phyloP scores from a whole-genome alignment of 2,888 invertebrate genomes.

The Eupithecia subfuscata region DNA sequence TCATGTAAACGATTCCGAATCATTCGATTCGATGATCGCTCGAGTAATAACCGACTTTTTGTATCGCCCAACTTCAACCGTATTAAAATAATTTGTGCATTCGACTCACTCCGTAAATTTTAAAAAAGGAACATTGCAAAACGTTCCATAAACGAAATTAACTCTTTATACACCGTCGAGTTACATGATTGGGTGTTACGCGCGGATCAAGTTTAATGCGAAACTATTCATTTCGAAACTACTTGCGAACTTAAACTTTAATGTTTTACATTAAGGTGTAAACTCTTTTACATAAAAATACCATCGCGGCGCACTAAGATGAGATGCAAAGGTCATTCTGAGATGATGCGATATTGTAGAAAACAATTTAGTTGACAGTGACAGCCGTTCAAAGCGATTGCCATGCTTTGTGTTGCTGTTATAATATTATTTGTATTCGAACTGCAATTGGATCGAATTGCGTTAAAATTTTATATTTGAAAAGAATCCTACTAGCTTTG shows the following conservation, averaged over 20 bases:
- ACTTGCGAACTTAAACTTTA: conserved; percentile 21
- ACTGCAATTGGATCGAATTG: not conserved
- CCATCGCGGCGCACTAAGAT: conserved; percentile 18
- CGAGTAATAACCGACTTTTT: conserved; percentile 49
- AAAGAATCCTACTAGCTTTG: not conserved
- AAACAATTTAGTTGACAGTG: conserved; percentile 57
- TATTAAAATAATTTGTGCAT: conserved; percentile 56
- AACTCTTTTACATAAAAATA: conserved; percentile 17
- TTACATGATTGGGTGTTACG: conserved; percentile 52
- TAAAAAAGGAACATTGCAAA: conserved; percentile 44
- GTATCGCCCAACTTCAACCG: conserved; percentile 44
- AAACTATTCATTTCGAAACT: conserved; percentile 52
- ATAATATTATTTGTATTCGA: not conserved
- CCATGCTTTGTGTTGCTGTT: conserved; percentile 44
- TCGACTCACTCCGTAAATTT: conserved; percentile 49
- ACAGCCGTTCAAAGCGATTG: conserved; percentile 48
- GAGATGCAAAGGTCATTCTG: conserved; percentile 33
- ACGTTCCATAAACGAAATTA: conserved; percentile 45
- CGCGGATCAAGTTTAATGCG: conserved; percentile 54
- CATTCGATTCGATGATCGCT: conserved; percentile 45
- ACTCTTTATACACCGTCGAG: conserved; percentile 37
- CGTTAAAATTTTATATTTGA: not conserved
- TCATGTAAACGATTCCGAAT: conserved; percentile 48
- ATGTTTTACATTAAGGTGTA: conserved; percentile 13
- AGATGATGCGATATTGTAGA: conserved; percentile 47